A percentile compares a stretch with the other conserved stretches of the same genome.
phyloP scores from a whole-genome alignment of 2,797 vertebrate genomes.

The Ctenochaetus hawaiiensis region DNA sequence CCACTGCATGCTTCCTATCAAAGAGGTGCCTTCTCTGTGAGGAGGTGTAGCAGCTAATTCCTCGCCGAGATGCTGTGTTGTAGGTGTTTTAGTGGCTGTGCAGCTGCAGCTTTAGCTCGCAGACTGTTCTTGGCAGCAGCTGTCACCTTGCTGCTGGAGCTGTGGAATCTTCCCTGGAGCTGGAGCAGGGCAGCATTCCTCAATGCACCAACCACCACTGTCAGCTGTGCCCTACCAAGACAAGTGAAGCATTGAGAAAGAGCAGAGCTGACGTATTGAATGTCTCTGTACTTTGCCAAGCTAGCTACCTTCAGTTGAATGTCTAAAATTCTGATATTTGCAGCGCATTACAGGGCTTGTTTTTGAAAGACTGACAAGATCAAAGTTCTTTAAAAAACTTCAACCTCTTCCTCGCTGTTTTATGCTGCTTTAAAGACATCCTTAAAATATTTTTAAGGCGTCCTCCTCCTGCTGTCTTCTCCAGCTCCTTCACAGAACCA shows the following conservation, averaged over 20 bases:
- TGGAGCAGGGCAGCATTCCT: slow-evolving; percentile 77
- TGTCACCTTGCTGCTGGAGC: slow-evolving; percentile 82
- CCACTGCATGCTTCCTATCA: not conserved
- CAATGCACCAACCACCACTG: slow-evolving; percentile 70
- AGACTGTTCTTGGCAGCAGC: slow-evolving; percentile 78
- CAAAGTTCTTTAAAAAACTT: slow-evolving; percentile 11
- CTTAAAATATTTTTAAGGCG: not conserved
- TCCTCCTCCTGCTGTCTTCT: slow-evolving; percentile 14
- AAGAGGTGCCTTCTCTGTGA: slow-evolving; percentile 9
- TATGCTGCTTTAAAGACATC: not conserved
- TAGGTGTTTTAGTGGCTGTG: slow-evolving; percentile 60
- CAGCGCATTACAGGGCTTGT: slow-evolving; percentile 25
- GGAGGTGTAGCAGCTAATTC: slow-evolving; percentile 24
- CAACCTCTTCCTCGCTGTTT: not conserved
- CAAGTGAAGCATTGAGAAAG: slow-evolving; percentile 77
- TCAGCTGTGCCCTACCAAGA: slow-evolving; percentile 73
- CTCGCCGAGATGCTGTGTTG: slow-evolving; percentile 58
- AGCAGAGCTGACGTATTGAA: slow-evolving; percentile 71
- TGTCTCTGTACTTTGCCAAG: slow-evolving; percentile 59
- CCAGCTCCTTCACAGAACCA: slow-evolving; percentile 15
- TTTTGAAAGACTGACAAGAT: slow-evolving; percentile 11
- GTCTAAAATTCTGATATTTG: slow-evolving; percentile 41
- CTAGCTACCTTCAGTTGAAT: slow-evolving; percentile 55
- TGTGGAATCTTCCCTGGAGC: slow-evolving; percentile 79
- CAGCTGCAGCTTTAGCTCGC: slow-evolving; percentile 54